A percentile compares a stretch with the other conserved stretches of the same genome.
Conservation (phyloP, 2,888 invertebrate genomes). For the Neoaliturus tenellus region DNA sequence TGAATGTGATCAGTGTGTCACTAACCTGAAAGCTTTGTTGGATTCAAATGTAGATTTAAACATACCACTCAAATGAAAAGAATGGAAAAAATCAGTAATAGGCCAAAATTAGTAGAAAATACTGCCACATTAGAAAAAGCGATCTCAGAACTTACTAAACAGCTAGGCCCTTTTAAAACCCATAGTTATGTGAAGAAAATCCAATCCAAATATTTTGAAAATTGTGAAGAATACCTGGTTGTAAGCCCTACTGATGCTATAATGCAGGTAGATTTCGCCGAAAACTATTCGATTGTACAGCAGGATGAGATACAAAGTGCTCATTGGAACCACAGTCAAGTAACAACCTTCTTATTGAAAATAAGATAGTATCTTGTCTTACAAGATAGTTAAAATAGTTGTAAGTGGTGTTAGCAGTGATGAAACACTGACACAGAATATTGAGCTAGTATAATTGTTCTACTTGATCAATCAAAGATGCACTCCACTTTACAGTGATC, state of each 20-base stretch:
- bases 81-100: constrained; percentile 18
- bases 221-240: neutral
- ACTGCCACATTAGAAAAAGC: neutral
- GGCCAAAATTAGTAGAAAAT: neutral
- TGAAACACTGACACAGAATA: constrained; percentile 7
- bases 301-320: constrained; percentile 24
- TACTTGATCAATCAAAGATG: constrained; percentile 9
- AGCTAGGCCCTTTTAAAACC: constrained; percentile 4
- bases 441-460: constrained; percentile 10
- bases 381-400: no score
- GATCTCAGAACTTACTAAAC: neutral
- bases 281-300: neutral
- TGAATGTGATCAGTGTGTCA: constrained; percentile 4
- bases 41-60: no score
- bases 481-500: neutral
- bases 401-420: no score
- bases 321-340: constrained; percentile 3
- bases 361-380: no score
- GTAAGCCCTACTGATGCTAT: neutral
- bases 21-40: neutral
- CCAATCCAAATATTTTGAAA: neutral
- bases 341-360: neutral
- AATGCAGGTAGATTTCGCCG: constrained; percentile 12
- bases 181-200: neutral
- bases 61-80: neutral